Base-by-base conservation (phyloP, 2,797 vertebrate genomes). In the Hoplostethus mediterraneus region DNA sequence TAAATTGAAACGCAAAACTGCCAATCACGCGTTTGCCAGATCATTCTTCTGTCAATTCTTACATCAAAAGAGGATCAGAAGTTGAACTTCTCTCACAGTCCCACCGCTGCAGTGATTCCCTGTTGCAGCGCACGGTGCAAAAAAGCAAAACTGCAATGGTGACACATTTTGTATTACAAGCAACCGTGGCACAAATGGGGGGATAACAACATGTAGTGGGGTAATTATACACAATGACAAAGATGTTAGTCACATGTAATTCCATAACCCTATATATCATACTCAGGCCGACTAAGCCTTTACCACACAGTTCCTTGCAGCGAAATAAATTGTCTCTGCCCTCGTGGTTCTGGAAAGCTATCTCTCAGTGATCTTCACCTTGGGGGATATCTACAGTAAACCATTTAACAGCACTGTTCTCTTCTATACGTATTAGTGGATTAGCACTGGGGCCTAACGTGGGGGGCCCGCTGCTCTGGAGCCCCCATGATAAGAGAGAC, bases 311-410 rank as follows among this genome's bases (percentile, higher is more conserved):
- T 75, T 86, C 9, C 38, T 16, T 28, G 57, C 79, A 91, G 77
- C 28, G 77, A 63, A 52, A 75, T 77, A 48, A 53, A 72, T 58
- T 59, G 40, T 53, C 68, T 68, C 61, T 52, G 71, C 75, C 63
- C 49, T 28, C 10, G 30, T 73, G 55, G 70, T 80, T 53, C 67
- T 57, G 58, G 25, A 63, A 65, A 55, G 17, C 65, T 75, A 75
- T 81, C 74, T 63, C 17, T 57, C 44, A 38, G 71, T 13, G 31
- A 85, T 81, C 73, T 72, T 82, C 60, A 77, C 85, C 80, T 85
- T 71, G 25, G 83, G 74, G 75, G 73, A 40, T 72, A 86, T 64
- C 40, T 67, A 44, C 25, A 63, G 10, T 66, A 73, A 80, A 73
- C 55, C 64, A 48, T 82, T 77, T 75, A 45, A 31, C 31, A 67